These are phyloP conservation scores for Mesorhabditis spiculigera DNA, from an alignment of 2,888 invertebrate genomes.

Conservation along the genomic window DNA sequence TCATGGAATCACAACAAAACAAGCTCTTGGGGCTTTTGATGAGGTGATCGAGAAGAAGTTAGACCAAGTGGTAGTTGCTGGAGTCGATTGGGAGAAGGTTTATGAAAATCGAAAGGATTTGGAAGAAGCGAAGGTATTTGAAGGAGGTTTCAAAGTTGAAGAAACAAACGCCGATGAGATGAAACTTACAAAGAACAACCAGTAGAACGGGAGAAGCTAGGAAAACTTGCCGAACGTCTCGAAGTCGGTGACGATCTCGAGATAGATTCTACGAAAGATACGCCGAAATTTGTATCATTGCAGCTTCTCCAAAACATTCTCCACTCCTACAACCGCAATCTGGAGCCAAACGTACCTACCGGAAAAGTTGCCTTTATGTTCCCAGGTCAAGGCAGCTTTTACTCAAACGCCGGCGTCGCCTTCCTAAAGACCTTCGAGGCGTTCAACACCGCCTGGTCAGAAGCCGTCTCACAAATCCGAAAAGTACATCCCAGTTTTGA, in stretches of 20 bases:
- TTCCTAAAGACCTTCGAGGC: background rate
- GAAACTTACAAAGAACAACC: background rate
- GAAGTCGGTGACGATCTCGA: no score
- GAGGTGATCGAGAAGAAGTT: constrained; percentile 34
- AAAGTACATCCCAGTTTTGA: constrained; percentile 18
- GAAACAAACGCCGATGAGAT: background rate
- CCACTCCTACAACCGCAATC: background rate
- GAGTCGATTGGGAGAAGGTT: constrained; percentile 44
- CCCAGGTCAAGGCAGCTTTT: constrained; percentile 44
- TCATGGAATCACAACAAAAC: constrained; percentile 38
- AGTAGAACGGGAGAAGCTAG: no score
- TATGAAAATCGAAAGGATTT: constrained; percentile 38
- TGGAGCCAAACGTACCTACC: background rate
- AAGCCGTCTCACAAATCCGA: constrained; percentile 17
- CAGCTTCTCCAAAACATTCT: background rate
- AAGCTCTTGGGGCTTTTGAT: constrained; percentile 39
- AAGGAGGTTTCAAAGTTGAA: no score
- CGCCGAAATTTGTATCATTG: no score
- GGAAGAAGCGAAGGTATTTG: constrained; percentile 11
- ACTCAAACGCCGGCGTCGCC: constrained; percentile 13
- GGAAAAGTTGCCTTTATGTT: constrained; percentile 33
- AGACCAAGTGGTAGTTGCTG: constrained; percentile 37
- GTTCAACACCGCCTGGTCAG: background rate
- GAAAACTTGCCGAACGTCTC: no score
- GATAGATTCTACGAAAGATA: no score